These are phyloP conservation scores for Cryptotis parvus DNA, from an alignment of 2,113 vertebrate species.

Conservation along the genomic window DNA sequence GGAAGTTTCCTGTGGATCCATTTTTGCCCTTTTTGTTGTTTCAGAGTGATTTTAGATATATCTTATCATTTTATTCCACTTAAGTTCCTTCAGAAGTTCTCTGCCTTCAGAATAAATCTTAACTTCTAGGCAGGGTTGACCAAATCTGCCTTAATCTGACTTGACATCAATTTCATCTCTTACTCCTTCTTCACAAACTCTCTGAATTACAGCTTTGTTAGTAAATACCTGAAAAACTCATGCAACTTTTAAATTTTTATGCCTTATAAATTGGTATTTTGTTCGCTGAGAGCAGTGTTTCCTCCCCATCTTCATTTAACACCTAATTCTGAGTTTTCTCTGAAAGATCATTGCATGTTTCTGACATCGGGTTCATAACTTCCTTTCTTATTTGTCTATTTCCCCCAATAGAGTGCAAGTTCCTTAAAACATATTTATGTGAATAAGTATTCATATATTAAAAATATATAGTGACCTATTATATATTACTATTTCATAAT, in stretches of 20 bases:
- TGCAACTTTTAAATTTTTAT: neutral
- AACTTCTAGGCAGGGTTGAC: neutral
- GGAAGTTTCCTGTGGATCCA: neutral
- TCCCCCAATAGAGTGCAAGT: neutral
- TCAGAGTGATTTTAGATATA: conserved; percentile 11
- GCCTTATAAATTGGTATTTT: conserved; percentile 10
- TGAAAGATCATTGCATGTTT: neutral
- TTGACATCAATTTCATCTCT: neutral
- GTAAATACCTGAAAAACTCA: neutral
- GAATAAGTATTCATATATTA: too few species aligned
- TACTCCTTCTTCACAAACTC: neutral
- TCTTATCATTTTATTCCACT: neutral
- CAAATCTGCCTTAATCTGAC: neutral
- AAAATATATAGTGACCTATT: too few species aligned
- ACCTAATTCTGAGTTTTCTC: conserved; percentile 29
- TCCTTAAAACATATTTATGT: neutral
- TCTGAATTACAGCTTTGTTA: neutral
- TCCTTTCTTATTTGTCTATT: conserved; percentile 11
- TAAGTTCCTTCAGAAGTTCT: neutral
- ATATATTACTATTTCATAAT: too few species aligned
- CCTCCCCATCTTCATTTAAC: neutral
- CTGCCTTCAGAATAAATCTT: neutral
- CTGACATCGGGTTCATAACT: neutral
- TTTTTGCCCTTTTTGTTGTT: conserved; percentile 45
- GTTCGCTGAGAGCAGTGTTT: neutral